Conservation (phyloP, 2,113 vertebrate species). For the Triplophysa tibetana region DNA sequence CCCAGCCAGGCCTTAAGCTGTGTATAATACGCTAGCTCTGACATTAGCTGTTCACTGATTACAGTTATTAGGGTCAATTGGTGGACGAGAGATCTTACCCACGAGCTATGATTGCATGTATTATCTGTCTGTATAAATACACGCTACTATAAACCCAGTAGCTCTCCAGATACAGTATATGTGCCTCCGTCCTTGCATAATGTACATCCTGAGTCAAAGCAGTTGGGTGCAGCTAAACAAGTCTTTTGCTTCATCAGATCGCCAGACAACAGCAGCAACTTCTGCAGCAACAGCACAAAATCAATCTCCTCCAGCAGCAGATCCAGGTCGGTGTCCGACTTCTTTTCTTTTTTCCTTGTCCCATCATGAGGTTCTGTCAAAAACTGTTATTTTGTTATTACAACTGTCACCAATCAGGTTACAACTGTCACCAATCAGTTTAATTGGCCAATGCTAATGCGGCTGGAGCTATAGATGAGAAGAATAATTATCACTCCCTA, state of each 20-base stretch:
- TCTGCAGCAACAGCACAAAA: constrained; percentile 99
- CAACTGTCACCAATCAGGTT: constrained; percentile 66
- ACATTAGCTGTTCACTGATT: constrained; percentile 31
- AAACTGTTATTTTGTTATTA: constrained; percentile 33
- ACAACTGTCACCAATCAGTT: constrained; percentile 67
- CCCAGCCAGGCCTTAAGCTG: neutral
- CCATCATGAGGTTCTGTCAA: neutral
- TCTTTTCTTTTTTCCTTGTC: constrained; percentile 18
- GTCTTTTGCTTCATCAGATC: constrained; percentile 80
- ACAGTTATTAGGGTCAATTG: constrained; percentile 42
- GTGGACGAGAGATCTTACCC: constrained; percentile 30
- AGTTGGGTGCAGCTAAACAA: neutral
- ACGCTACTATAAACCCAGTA: constrained; percentile 4
- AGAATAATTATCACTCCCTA: constrained; percentile 78
- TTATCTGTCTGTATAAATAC: constrained; percentile 29
- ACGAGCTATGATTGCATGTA: constrained; percentile 41
- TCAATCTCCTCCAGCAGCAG: constrained; percentile 99
- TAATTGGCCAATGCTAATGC: constrained; percentile 70
- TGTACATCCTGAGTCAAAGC: neutral
- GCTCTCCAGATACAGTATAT: neutral
- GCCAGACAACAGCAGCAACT: constrained; percentile 99
- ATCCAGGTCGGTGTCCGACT: constrained; percentile 91
- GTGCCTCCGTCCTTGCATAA: neutral
- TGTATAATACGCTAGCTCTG: neutral
- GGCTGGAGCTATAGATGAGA: constrained; percentile 67